Evolutionary conservation across 1,140 invertebrate genomes (phyloP), one percentile per base, ranked within the genome.

Genomic region (Nebria ingens): DNA sequence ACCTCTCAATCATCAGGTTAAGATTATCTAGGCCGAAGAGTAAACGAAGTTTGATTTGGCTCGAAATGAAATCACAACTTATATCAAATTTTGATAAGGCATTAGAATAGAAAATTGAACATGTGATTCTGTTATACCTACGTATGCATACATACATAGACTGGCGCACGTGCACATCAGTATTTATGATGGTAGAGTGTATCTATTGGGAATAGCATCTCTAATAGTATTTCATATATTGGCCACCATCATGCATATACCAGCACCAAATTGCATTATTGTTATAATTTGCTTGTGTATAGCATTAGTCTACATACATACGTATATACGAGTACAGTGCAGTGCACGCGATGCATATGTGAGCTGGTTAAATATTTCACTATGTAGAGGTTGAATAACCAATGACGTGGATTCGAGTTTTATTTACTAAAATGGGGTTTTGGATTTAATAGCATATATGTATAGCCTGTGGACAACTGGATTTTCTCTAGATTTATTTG

Each of bases 71-170:
- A 45, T 45, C 40, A 45, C n/a, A 17, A 3, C 40, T 34, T 34
- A 34, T 34, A 34, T 34, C 25, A n/a, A 34, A n/a, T 34, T n/a
- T n/a, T 6, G 40, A 45, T 45, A 45, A 12, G 9, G 17, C 17
- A 45, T 45, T 45, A 45, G 40, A 45, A 45, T 45, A 45, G 40
- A 45, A 45, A 45, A 45, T 45, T 45, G 40, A 45, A 17, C 40
- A 9, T 12, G 40, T 17, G 40, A 45, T 45, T 45, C 25, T 34
- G 25, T 34, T 34, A 34, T 34, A n/a, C 6, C 6, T 12, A 6
- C 6, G 15, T n/a, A n/a, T n/a, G n/a, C n/a, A n/a, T n/a, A n/a
- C n/a, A n/a, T n/a, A n/a, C n/a, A n/a, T n/a, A n/a, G n/a, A n/a
- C n/a, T n/a, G n/a, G n/a, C n/a, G n/a, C n/a, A n/a, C n/a, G n/a